These are phyloP conservation scores for Nanorana parkeri DNA, from an alignment of 2,113 vertebrate genomes.

Conservation along the genomic window DNA sequence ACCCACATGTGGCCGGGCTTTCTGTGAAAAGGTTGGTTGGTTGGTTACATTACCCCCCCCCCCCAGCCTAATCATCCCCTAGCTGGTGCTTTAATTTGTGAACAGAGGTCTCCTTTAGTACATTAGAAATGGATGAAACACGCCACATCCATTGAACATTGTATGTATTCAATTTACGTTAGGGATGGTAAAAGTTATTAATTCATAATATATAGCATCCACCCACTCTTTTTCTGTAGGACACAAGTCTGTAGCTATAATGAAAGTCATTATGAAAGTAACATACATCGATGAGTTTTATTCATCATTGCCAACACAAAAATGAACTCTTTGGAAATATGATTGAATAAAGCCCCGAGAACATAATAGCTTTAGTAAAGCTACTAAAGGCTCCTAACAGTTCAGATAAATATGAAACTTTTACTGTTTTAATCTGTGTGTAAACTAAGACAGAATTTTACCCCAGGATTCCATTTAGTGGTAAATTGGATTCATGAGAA, in stretches of 20 bases:
- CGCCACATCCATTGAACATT: neutral
- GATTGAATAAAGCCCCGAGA: conserved; percentile 38
- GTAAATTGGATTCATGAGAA: conserved; percentile 42
- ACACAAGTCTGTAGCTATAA: conserved; percentile 5
- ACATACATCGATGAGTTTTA: conserved; percentile 36
- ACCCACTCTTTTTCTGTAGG: conserved; percentile 2
- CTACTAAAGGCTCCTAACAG: conserved; percentile 27
- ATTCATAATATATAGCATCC: neutral
- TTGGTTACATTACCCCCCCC: no score
- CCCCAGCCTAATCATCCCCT: no score
- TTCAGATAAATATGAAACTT: conserved; percentile 39
- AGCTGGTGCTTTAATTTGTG: no score
- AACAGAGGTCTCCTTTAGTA: no score
- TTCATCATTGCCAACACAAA: conserved; percentile 22
- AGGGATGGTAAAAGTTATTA: neutral
- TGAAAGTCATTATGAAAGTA: neutral
- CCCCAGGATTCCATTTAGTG: conserved; percentile 41
- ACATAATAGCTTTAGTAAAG: conserved; percentile 45
- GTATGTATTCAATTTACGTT: neutral
- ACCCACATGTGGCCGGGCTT: no score
- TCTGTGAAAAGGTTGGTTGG: no score
- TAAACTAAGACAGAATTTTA: conserved; percentile 46
- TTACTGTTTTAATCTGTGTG: conserved; percentile 45
- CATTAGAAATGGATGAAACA: no score
- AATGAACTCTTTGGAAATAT: conserved; percentile 37